Evolutionary conservation across 2,797 vertebrate genomes (phyloP).

Genomic region (Chelmon rostratus): DNA sequence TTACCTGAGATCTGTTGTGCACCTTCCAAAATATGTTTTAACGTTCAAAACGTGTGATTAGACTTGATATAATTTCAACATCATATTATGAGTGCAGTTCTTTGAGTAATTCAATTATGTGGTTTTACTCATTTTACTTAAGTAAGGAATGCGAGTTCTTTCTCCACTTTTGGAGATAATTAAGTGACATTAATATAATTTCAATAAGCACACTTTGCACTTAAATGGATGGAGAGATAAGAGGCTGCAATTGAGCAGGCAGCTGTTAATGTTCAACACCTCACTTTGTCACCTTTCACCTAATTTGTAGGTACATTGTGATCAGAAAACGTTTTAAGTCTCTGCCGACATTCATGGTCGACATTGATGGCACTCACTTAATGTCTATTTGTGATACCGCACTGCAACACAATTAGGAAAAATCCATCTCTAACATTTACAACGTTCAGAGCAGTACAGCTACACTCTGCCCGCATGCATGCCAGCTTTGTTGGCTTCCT

Average conservation of each 20-base stretch:
- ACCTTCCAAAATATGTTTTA: neutral
- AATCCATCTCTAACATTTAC: neutral
- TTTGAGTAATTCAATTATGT: neutral
- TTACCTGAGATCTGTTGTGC: neutral
- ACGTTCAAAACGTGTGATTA: neutral
- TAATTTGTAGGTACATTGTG: slow-evolving; percentile 7
- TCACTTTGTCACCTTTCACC: slow-evolving; percentile 58
- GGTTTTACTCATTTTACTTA: neutral
- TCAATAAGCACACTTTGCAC: neutral
- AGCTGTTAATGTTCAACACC: slow-evolving; percentile 10
- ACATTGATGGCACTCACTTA: neutral
- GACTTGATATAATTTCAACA: neutral
- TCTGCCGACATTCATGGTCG: neutral
- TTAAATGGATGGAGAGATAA: neutral
- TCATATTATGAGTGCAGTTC: neutral
- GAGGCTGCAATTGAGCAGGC: neutral
- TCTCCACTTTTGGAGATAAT: neutral
- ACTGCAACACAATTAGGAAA: neutral
- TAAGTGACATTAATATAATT: neutral
- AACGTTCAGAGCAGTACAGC: neutral
- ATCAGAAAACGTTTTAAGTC: neutral
- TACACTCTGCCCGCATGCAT: neutral
- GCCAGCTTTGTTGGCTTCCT: neutral
- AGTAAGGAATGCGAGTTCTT: neutral
- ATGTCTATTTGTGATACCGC: neutral